Conservation (phyloP, 1,140 invertebrate species). For the Heliconius hewitsoni region DNA sequence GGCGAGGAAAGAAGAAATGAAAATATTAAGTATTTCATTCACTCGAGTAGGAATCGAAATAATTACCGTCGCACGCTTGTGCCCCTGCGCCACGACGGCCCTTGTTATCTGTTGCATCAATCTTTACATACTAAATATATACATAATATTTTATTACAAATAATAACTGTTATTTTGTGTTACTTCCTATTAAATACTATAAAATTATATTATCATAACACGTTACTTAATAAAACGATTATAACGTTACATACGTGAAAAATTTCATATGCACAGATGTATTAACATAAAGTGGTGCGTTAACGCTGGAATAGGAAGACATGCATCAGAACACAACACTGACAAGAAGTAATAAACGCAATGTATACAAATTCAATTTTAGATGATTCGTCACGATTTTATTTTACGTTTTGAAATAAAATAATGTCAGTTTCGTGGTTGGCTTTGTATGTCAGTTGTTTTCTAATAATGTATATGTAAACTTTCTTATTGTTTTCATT, state of each 20-base stretch:
- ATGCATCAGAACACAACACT: conserved; percentile 39
- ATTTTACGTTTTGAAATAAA: not conserved
- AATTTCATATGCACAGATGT: conserved; percentile 25
- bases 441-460: conserved; percentile 4
- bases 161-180: not conserved
- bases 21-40: no score
- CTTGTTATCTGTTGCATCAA: no score
- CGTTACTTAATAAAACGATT: not conserved
- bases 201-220: not conserved
- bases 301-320: conserved; percentile 38
- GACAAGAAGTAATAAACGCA: conserved; percentile 27
- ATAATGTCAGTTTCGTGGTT: conserved; percentile 26
- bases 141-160: no score
- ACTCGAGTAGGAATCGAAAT: no score
- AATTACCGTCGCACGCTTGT: no score
- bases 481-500: not conserved
- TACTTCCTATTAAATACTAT: not conserved
- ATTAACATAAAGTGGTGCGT: conserved; percentile 39
- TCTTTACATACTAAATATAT: no score
- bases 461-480: conserved; percentile 20
- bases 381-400: conserved; percentile 48
- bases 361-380: conserved; percentile 44
- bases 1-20: no score
- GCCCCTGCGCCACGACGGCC: no score
- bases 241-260: conserved; percentile 21